A percentile compares a stretch with the other conserved stretches of the same genome.
Conservation (phyloP, 2,888 invertebrate species). For the Polymixis flavicincta region DNA sequence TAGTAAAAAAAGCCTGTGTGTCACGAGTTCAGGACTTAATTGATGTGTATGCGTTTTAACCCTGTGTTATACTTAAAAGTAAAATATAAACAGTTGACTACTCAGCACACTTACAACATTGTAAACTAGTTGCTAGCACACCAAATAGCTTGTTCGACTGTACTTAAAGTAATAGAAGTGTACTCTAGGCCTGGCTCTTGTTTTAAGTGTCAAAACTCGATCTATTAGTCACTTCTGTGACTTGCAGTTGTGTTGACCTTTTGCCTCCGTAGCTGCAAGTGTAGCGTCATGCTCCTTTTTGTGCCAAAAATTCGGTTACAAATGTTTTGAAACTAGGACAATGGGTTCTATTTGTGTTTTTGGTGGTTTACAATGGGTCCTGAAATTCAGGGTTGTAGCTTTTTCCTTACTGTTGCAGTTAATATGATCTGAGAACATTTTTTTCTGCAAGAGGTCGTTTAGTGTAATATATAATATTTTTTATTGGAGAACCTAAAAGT, state of each 20-base stretch:
- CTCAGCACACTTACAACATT: neutral
- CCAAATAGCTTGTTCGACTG: neutral
- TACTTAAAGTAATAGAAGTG: conserved; percentile 31
- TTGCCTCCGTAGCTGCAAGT: conserved; percentile 52
- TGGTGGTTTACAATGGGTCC: conserved; percentile 3
- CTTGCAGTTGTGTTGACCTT: conserved; percentile 65
- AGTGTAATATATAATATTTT: too few species aligned
- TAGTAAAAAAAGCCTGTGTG: too few species aligned
- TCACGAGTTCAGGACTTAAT: too few species aligned
- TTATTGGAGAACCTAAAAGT: too few species aligned
- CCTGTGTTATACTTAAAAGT: neutral
- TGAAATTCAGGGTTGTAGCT: neutral
- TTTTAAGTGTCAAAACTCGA: conserved; percentile 68
- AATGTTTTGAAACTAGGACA: conserved; percentile 33
- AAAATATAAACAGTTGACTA: neutral
- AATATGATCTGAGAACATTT: neutral
- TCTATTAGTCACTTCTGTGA: conserved; percentile 67
- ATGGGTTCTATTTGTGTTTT: conserved; percentile 9
- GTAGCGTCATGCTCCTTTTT: conserved; percentile 51
- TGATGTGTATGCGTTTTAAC: too few species aligned
- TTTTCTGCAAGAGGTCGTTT: neutral
- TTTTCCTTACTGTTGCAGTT: neutral
- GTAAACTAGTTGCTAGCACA: neutral
- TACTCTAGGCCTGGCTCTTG: conserved; percentile 32
- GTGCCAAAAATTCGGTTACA: conserved; percentile 39